Conservation (phyloP, 2,888 invertebrate genomes). For the Drosophila yooni region DNA sequence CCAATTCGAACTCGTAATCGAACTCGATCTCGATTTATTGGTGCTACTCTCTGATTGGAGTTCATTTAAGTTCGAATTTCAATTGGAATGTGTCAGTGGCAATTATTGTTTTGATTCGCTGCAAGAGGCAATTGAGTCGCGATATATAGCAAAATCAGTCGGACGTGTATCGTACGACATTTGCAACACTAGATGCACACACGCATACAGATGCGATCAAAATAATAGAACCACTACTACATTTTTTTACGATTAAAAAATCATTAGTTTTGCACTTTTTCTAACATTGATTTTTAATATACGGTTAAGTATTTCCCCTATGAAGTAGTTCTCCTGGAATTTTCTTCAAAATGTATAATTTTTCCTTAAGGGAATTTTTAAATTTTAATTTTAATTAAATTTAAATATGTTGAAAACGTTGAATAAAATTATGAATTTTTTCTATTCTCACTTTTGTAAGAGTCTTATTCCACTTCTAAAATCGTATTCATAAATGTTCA, state of each 20-base stretch:
- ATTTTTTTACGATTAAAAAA: background rate
- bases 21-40: conserved; percentile 3
- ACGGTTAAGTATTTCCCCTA: background rate
- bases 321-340: background rate
- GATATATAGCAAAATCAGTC: conserved; percentile 30
- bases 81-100: conserved; percentile 41
- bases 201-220: background rate
- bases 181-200: background rate
- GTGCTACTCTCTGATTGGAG: conserved; percentile 15
- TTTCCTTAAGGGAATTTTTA: background rate
- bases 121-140: conserved; percentile 47
- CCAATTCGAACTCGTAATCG: background rate
- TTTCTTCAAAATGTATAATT: background rate
- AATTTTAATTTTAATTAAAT: background rate
- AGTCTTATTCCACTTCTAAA: background rate
- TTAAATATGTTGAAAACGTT: background rate
- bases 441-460: background rate
- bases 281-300: background rate
- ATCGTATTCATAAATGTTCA: background rate
- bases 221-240: background rate
- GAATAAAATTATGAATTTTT: background rate
- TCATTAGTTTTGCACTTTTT: background rate
- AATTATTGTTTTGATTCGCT: conserved; percentile 21
- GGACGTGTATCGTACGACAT: conserved; percentile 29
- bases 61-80: conserved; percentile 42